Base-by-base conservation (phyloP, 1,140 invertebrate species). In the Drosophila yakuba region DNA sequence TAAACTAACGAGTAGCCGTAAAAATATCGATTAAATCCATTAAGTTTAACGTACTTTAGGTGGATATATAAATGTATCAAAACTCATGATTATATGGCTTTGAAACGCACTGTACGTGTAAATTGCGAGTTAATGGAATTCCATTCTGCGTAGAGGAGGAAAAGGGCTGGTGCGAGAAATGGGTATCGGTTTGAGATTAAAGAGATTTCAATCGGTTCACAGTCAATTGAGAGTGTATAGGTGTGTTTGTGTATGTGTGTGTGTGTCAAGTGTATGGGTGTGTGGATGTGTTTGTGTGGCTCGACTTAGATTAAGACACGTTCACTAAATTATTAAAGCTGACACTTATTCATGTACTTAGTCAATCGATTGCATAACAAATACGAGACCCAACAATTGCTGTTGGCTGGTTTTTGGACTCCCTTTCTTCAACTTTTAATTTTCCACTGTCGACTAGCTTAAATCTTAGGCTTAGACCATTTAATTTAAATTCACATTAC, bases 241-340 rank as follows among this genome's bases (percentile, higher is more conserved):
- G 20, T 54, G 59, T 67, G 35, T 41, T 17, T 36, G n/a, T 23
- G 17, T 23, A 32, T 60, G 63, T 68, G 32, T 32, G 17, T 23
- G 38, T 60, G 63, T 68, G 32, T 32, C 32, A 8, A 32, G 12
- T 23, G 17, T 60, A 36, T 63, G 48, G 36, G 51, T 72, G 54
- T 72, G 47, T 54, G 32, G 25, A 51, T 73, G 54, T 64, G 45
- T 23, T 44, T 51, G 25, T 58, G 44, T 82, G 78, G 39, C 57
- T 69, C 79, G 72, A 80, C 84, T 88, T 90, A 86, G 67, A 75
- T 83, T 78, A 90, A 78, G 63, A 68, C 74, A 43, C 52, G 57
- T 86, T 91, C 73, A 91, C 79, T 91, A 91, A 91, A 91, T 85
- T 91, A 91, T 91, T 91, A 91, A 91, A 91, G 89, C 89, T 91